phyloP scores from a whole-genome alignment of 2,797 vertebrate genomes.

The Acipenser oxyrinchus region DNA sequence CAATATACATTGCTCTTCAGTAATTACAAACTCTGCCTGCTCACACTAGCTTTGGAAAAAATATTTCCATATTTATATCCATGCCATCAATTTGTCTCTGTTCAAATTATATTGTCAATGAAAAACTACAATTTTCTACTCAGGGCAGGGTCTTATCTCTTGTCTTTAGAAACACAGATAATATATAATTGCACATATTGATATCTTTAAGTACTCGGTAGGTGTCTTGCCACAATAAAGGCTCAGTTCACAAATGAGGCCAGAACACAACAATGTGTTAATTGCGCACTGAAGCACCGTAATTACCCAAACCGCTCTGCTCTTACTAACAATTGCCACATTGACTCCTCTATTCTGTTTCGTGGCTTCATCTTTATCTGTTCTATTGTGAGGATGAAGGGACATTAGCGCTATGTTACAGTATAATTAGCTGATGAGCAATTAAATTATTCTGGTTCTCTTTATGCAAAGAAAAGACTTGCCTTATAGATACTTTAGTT shows the following conservation, averaged over 20 bases:
- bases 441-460: slow-evolving; percentile 88
- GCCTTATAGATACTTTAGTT: slow-evolving; percentile 10
- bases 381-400: slow-evolving; percentile 76
- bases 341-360: slow-evolving; percentile 39
- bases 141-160: slow-evolving; percentile 28
- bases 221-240: slow-evolving; percentile 42
- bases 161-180: slow-evolving; percentile 36
- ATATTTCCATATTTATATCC: neutral
- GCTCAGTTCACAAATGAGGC: slow-evolving; percentile 39
- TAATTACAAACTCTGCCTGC: no score
- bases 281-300: slow-evolving; percentile 81
- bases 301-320: slow-evolving; percentile 82
- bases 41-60: neutral
- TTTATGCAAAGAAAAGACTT: slow-evolving; percentile 61
- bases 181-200: slow-evolving; percentile 50
- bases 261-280: slow-evolving; percentile 69
- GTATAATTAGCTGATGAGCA: slow-evolving; percentile 85
- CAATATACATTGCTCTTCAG: no score
- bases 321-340: slow-evolving; percentile 69
- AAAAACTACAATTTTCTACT: slow-evolving; percentile 46
- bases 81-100: slow-evolving; percentile 20
- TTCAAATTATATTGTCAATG: slow-evolving; percentile 27
- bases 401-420: slow-evolving; percentile 87
- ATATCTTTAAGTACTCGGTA: slow-evolving; percentile 49
- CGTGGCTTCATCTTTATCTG: slow-evolving; percentile 72